Evolutionary conservation across 53 echinoderm and acorn worm species (phyloP), one percentile per base, ranked within the genome.

Genomic region (Temnopleurus reevesii): DNA sequence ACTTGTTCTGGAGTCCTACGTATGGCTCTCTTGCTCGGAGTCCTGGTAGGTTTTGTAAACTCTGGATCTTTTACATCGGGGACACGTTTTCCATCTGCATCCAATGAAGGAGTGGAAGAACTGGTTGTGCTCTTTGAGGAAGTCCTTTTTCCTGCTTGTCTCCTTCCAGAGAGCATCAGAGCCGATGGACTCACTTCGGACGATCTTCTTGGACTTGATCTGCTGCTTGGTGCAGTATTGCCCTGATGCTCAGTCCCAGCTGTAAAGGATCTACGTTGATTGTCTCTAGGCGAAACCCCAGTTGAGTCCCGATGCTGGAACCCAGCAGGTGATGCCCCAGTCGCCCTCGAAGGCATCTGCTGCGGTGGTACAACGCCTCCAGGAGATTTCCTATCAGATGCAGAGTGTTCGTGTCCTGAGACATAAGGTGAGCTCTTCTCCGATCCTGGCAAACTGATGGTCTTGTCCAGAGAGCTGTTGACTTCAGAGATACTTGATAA

Each of bases 401-500:
- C 21, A 60, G 46, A 55, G 5, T 45, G 45, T 30, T 35, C 60
- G 23, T 80, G 80, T 47, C 61, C 88, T 17, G 65, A 51, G 45
- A 63, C 53, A 82, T 66, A 84, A 30, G 94, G 93, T 63, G 96
- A 90, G 81, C 55, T 93, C 92, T 94, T 96, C 58, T 94, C 90
- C 0, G 93, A 91, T 12, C 96, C 92, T 2, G 95, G 93, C 7
- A 92, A 92, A 24, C 92, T 92, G 24, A 91, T 89, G 0, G 85
- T 90, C 85, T 91, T 91, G 44, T 76, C 87, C 33, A 91, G 51
- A 8, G 93, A 93, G 81, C 91, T 89, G 76, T 90, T 91, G 2
- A 61, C 84, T 23, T 83, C 86, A 31, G 95, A 93, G 77, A 95
- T 93, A 91, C 84, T 93, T 47, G 93, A 91, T 44, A 94, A 76